Evolutionary conservation across 2,888 invertebrate genomes (phyloP), one percentile per base, ranked within the genome.

Genomic region (Acronicta alni): DNA sequence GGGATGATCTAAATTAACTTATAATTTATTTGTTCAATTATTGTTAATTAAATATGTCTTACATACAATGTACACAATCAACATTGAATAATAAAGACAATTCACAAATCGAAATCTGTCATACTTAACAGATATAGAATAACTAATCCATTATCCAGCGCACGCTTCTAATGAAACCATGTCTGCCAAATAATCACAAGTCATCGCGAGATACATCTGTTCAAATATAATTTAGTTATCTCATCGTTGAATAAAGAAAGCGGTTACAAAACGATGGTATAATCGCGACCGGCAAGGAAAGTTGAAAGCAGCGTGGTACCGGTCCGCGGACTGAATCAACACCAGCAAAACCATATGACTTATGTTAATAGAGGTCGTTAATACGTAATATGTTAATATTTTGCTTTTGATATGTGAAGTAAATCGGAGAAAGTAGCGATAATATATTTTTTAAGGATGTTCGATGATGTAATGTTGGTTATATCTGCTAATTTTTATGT

Each of bases 181-280:
- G 30, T 30, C 14, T 49, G 43, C 12, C 43, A 38, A 44, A 45
- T 59, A 60, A 32, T 39, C 56, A 18, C 73, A 55, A 49, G 41
- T 66, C 54, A 68, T 57, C 55, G 61, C 55, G 42, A 57, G 56
- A 68, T 43, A 64, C 16, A 63, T 77, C 77, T 72, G 72, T 77
- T 78, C 80, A 83, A 77, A 77, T 65, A 75, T 75, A 77, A 84
- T 79, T 84, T 68, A 77, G 84, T 93, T 92, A 92, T 88, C 86
- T 90, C 92, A 92, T 88, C 85, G 80, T 78, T 77, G 76, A 69
- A 75, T 73, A 85, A 83, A 82, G 89, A 89, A 92, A 93, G 92
- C 87, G 70, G 87, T 92, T 92, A 90, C 88, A 84, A 82, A 84
- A 86, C 79, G 84, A 88, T 91, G 89, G 72, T 86, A 89, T 92